Base-by-base conservation (phyloP, 2,888 invertebrate species). In the Boloria selene region DNA sequence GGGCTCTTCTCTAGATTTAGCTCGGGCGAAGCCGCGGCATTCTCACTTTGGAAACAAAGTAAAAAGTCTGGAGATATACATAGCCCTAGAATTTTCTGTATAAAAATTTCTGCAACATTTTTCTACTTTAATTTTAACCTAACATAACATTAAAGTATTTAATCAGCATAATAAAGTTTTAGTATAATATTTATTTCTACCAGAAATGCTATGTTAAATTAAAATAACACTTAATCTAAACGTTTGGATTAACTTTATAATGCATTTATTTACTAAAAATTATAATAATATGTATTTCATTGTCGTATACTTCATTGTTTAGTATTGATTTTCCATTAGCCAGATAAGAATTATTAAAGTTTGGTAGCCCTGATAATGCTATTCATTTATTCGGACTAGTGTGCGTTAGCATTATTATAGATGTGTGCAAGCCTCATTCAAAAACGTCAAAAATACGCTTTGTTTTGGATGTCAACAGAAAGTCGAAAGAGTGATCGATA, bases 311-410 rank as follows among this genome's bases (percentile, higher is more conserved):
- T n/a, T n/a, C n/a, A n/a, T n/a, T n/a, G n/a, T 18, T 4, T 22
- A 3, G 56, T 64, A 61, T 68, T 65, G 61, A 61, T 53, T 61
- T 51, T 38, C 38, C 16, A 38, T 51, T 17, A 42, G 45, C 44
- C 42, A 31, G 16, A 16, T 55, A 13, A 44, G 44, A 51, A 44
- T 38, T 42, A 26, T 31, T 58, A 44, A 16, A 59, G 56, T 54
- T 67, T 73, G 73, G 72, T 68, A 73, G 70, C 72, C 72, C 72
- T 73, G 69, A 45, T 59, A 50, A 65, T 61, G 55, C 50, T 70
- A 70, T 67, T 61, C 67, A 71, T 71, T 64, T 55, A 16, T 49
- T 10, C 54, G 49, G 31, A 31, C 26, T 42, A 22, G 66, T 68
- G 62, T 61, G 56, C 51, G 18, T 58, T 52, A 47, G 26, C n/a